phyloP scores from a whole-genome alignment of 2,888 invertebrate genomes.

The Cristatella mucedo region DNA sequence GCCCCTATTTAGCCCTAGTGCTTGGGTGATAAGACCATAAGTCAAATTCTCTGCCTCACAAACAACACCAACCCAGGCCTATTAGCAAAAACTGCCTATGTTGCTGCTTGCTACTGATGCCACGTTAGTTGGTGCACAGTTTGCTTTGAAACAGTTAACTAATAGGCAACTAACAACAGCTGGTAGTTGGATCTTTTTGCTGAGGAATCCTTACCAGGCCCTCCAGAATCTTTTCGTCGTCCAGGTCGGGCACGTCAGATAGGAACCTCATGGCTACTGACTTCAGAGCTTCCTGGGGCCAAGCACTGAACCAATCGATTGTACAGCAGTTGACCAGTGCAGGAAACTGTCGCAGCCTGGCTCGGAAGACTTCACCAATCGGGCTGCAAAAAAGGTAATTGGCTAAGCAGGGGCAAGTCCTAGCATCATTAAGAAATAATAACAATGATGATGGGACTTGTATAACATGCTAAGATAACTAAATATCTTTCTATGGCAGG shows the following conservation, averaged over 20 bases:
- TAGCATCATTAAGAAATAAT: no score
- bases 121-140: background rate
- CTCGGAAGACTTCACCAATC: constrained; percentile 37
- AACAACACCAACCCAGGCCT: no score
- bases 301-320: constrained; percentile 45
- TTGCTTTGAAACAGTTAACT: background rate
- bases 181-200: no score
- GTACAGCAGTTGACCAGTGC: constrained; percentile 40
- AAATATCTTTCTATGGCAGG: no score
- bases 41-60: no score
- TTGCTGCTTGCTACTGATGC: background rate
- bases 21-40: no score
- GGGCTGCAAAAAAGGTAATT: constrained; percentile 45
- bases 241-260: constrained; percentile 49
- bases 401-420: no score
- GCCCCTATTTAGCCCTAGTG: no score
- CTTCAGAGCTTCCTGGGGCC: constrained; percentile 62
- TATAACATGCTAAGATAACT: no score
- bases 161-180: no score
- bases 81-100: no score
- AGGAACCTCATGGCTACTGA: constrained; percentile 37
- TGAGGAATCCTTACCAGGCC: constrained; percentile 34
- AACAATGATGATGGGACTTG: no score
- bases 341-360: constrained; percentile 38
- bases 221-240: constrained; percentile 44